These are phyloP conservation scores for Eupithecia exiguata DNA, from an alignment of 2,888 invertebrate genomes.

Conservation along the genomic window DNA sequence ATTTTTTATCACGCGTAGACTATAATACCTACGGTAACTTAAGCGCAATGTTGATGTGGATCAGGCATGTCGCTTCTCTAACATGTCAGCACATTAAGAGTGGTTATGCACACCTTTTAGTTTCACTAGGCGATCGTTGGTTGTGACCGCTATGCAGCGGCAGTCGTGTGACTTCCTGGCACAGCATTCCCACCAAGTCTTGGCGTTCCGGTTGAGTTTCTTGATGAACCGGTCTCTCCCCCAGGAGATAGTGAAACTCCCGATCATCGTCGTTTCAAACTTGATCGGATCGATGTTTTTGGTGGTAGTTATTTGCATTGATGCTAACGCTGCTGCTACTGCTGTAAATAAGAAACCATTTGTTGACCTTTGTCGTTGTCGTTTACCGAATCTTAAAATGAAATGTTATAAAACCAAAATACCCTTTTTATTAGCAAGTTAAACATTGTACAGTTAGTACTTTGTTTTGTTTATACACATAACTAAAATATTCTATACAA, in stretches of 20 bases:
- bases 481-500: conserved; percentile 10
- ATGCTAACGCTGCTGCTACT: not conserved
- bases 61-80: too few species aligned
- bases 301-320: not conserved
- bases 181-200: conserved; percentile 78
- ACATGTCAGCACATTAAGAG: conserved; percentile 34
- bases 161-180: conserved; percentile 64
- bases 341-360: conserved; percentile 14
- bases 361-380: too few species aligned
- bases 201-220: conserved; percentile 64
- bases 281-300: conserved; percentile 49
- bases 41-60: too few species aligned
- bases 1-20: too few species aligned
- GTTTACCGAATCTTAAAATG: not conserved
- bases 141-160: conserved; percentile 70
- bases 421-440: not conserved
- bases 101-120: conserved; percentile 77
- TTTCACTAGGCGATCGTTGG: conserved; percentile 65
- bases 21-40: too few species aligned
- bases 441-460: not conserved
- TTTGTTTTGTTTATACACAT: not conserved
- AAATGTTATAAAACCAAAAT: not conserved
- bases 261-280: conserved; percentile 68
- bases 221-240: conserved; percentile 72
- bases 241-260: conserved; percentile 72